Percentiles rank a stretch among this genome's conserved stretches.
Evolutionary conservation across 2,113 vertebrate genomes (phyloP).

Genomic region (Suncus etruscus): DNA sequence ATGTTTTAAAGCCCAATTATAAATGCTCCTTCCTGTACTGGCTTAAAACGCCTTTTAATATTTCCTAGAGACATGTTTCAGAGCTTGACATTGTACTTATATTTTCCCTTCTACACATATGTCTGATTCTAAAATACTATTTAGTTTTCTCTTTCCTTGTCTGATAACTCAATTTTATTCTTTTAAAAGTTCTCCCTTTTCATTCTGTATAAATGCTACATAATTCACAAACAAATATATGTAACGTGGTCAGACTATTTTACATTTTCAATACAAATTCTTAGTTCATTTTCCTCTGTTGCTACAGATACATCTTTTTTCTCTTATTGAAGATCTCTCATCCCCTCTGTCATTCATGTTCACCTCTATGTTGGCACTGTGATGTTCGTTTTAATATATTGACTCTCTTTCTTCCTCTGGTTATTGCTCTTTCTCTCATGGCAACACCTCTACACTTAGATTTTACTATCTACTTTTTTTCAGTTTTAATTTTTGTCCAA

Average conservation of each 20-base stretch:
- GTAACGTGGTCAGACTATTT: neutral
- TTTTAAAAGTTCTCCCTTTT: slow-evolving; percentile 7
- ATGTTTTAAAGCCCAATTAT: neutral
- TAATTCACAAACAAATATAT: slow-evolving; percentile 34
- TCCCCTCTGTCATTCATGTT: neutral
- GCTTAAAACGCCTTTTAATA: slow-evolving; percentile 33
- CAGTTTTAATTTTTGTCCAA: neutral
- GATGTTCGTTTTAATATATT: neutral
- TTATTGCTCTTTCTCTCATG: neutral
- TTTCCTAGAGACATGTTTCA: neutral
- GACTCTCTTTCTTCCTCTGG: neutral
- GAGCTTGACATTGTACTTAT: neutral
- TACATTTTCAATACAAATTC: neutral
- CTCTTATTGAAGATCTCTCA: neutral
- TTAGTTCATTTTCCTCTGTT: neutral
- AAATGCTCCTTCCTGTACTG: neutral
- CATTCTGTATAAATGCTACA: neutral
- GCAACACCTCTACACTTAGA: neutral
- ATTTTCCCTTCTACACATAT: neutral
- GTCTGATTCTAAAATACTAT: slow-evolving; percentile 33
- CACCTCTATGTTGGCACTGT: neutral
- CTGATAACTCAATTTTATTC: slow-evolving; percentile 25
- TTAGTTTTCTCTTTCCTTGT: neutral
- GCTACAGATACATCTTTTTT: neutral
- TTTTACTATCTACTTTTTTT: neutral